These are phyloP conservation scores for Nerophis ophidion DNA, from an alignment of 2,113 vertebrate genomes.

Conservation along the genomic window DNA sequence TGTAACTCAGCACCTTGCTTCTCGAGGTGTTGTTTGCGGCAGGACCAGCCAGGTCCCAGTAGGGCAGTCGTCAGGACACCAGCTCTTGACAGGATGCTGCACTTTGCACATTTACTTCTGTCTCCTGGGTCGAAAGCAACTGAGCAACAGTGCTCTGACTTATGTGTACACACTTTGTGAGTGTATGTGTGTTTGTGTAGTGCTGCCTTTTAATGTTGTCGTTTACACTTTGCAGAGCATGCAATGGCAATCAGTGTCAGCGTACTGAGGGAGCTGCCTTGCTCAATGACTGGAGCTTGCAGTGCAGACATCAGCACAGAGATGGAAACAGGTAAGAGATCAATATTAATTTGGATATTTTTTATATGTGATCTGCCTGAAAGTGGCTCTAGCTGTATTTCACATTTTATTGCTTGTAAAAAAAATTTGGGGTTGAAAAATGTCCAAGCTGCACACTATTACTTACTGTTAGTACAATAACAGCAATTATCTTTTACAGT, in stretches of 20 bases:
- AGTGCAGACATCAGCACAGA: conserved; percentile 53
- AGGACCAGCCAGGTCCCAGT: conserved; percentile 33
- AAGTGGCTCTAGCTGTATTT: too few species aligned
- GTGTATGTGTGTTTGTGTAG: conserved; percentile 19
- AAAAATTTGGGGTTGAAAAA: too few species aligned
- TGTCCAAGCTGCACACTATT: too few species aligned
- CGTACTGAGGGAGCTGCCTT: conserved; percentile 75
- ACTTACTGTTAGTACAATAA: too few species aligned
- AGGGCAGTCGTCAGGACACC: conserved; percentile 29
- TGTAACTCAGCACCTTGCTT: conserved; percentile 32
- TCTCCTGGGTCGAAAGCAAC: conserved; percentile 27
- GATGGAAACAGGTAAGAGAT: conserved; percentile 80
- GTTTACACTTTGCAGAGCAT: conserved; percentile 60
- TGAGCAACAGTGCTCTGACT: conserved; percentile 29
- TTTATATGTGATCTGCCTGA: too few species aligned
- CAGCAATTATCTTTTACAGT: too few species aligned
- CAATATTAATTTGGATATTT: too few species aligned
- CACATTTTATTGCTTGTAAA: too few species aligned
- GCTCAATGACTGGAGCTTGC: conserved; percentile 59
- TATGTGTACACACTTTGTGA: conserved; percentile 17
- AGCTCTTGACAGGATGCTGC: conserved; percentile 37
- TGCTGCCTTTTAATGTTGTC: conserved; percentile 48
- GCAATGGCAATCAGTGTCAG: conserved; percentile 85
- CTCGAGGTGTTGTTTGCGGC: not conserved
- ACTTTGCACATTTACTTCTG: conserved; percentile 27